Evolutionary conservation across 2,113 vertebrate species (phyloP).

Genomic region (Ciconia maguari): DNA sequence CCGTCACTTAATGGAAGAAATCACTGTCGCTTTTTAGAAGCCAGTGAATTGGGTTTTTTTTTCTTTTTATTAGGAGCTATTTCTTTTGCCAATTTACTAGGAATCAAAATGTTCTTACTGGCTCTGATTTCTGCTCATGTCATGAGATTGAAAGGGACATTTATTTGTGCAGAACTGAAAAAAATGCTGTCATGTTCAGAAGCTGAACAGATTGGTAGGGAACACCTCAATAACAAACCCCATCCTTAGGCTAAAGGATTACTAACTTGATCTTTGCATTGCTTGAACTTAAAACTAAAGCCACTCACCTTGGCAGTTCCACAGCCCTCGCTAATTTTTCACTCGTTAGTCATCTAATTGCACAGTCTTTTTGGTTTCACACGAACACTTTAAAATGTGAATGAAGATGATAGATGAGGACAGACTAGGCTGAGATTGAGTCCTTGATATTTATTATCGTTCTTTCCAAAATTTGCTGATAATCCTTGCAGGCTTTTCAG

Average conservation of each 20-base stretch:
- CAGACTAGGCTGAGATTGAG: neutral
- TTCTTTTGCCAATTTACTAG: neutral
- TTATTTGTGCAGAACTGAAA: neutral
- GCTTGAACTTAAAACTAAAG: neutral
- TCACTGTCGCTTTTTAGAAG: neutral
- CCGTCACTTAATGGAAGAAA: neutral
- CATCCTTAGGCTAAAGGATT: neutral
- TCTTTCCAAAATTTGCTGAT: neutral
- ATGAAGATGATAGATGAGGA: neutral
- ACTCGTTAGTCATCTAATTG: neutral
- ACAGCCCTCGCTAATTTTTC: neutral
- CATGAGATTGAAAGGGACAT: neutral
- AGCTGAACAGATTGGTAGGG: neutral
- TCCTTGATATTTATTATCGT: neutral
- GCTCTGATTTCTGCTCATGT: neutral
- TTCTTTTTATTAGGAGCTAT: neutral
- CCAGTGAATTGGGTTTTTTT: neutral
- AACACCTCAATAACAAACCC: neutral
- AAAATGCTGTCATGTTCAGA: neutral
- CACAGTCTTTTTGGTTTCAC: neutral
- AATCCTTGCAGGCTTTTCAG: neutral
- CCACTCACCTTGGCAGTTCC: neutral
- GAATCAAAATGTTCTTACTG: conserved; percentile 1
- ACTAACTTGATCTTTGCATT: neutral
- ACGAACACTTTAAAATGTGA: neutral